Conservation (phyloP, 2,888 invertebrate genomes). For the Clepsis dumicolana region DNA sequence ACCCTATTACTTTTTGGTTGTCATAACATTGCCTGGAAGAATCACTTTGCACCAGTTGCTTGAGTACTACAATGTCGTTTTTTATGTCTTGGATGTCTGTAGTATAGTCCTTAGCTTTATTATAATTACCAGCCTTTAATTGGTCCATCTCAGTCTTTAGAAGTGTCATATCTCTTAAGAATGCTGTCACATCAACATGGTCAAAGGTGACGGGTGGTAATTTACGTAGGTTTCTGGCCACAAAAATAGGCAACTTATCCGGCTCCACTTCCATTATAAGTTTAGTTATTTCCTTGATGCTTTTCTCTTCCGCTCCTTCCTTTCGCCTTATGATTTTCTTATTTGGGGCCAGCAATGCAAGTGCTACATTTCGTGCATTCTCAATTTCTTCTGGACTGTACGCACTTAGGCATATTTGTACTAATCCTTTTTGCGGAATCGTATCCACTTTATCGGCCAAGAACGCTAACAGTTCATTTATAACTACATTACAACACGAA, state of each 20-base stretch:
- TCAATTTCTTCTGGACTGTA: neutral
- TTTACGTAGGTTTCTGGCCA: neutral
- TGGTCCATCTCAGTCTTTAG: neutral
- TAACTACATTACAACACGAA: neutral
- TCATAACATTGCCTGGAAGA: neutral
- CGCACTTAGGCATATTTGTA: neutral
- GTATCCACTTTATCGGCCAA: neutral
- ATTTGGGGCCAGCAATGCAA: neutral
- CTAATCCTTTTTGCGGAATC: neutral
- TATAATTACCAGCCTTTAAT: neutral
- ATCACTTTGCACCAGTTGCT: neutral
- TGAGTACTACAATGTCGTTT: neutral
- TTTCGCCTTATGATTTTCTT: neutral
- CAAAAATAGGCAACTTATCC: neutral
- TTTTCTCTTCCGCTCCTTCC: neutral
- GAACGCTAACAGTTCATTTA: conserved; percentile 2
- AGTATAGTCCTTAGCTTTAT: neutral
- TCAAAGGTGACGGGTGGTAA: conserved; percentile 3
- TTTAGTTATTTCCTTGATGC: neutral
- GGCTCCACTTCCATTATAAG: neutral
- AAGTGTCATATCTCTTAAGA: neutral
- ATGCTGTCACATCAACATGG: conserved; percentile 7
- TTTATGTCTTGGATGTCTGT: neutral
- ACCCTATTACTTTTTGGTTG: neutral
- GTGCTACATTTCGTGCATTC: neutral